phyloP scores from a whole-genome alignment of 2,888 invertebrate species.

The Perdita meconis region DNA sequence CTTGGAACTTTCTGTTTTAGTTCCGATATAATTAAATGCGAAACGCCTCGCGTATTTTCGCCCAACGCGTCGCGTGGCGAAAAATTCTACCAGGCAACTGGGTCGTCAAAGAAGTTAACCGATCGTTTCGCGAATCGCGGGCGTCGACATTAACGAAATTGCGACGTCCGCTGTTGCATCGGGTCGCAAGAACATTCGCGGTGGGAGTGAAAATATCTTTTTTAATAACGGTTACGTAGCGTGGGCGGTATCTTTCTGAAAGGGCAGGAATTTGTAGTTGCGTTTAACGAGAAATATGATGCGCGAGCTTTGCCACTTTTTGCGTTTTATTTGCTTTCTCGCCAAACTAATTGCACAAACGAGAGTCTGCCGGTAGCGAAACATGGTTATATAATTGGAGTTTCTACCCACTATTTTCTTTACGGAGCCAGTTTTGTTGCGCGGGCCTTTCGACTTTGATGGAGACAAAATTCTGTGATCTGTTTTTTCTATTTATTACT shows the following conservation, averaged over 20 bases:
- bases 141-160: neutral
- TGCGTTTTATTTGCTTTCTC: neutral
- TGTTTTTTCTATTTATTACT: too few relatives aligned
- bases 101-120: too few relatives aligned
- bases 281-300: conserved; percentile 27
- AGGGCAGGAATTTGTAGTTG: neutral
- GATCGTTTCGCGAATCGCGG: neutral
- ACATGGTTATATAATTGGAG: conserved; percentile 42
- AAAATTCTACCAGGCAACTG: too few relatives aligned
- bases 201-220: neutral
- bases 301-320: neutral
- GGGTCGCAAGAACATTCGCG: too few relatives aligned
- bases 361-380: conserved; percentile 20
- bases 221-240: neutral
- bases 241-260: neutral
- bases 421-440: too few relatives aligned
- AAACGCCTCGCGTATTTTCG: neutral
- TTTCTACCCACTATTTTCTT: conserved; percentile 9
- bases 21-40: neutral
- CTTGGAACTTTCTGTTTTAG: neutral
- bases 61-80: neutral
- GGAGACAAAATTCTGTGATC: too few relatives aligned
- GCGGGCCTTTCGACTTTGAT: too few relatives aligned
- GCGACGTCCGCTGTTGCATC: neutral
- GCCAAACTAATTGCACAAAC: conserved; percentile 29